Conservation (phyloP, 2,888 invertebrate species). For the Branchipolynoe longqiensis region DNA sequence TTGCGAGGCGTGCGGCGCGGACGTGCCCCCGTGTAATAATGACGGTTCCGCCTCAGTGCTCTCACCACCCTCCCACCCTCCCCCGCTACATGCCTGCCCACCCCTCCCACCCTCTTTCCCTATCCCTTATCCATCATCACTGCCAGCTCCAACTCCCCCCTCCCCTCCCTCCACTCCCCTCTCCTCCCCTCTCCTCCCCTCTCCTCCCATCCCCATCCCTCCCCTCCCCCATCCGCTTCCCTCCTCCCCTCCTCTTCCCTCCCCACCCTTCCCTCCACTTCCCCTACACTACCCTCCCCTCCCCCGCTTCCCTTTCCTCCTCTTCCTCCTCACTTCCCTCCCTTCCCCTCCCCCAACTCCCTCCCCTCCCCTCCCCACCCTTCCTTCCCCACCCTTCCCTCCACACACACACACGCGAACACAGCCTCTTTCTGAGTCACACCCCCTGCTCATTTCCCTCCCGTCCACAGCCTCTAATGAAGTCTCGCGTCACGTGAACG, state of each 20-base stretch:
- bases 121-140: background rate
- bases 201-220: background rate
- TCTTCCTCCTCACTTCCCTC: background rate
- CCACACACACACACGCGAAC: too few relatives aligned
- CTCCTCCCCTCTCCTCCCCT: background rate
- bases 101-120: background rate
- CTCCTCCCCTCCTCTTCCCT: background rate
- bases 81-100: background rate
- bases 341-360: background rate
- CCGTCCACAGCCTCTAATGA: constrained; percentile 9
- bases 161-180: background rate
- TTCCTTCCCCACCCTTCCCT: background rate
- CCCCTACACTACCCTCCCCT: background rate
- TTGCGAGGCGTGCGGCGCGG: constrained; percentile 8
- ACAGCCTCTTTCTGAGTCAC: background rate
- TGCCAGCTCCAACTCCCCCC: background rate
- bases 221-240: background rate
- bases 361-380: background rate
- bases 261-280: too few relatives aligned
- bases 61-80: background rate
- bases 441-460: background rate
- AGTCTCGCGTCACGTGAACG: background rate
- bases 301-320: background rate
- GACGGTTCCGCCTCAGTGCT: constrained; percentile 14
- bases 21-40: constrained; percentile 44